These are phyloP conservation scores for Poecile atricapillus DNA, from an alignment of 2,113 vertebrate genomes.

Conservation along the genomic window DNA sequence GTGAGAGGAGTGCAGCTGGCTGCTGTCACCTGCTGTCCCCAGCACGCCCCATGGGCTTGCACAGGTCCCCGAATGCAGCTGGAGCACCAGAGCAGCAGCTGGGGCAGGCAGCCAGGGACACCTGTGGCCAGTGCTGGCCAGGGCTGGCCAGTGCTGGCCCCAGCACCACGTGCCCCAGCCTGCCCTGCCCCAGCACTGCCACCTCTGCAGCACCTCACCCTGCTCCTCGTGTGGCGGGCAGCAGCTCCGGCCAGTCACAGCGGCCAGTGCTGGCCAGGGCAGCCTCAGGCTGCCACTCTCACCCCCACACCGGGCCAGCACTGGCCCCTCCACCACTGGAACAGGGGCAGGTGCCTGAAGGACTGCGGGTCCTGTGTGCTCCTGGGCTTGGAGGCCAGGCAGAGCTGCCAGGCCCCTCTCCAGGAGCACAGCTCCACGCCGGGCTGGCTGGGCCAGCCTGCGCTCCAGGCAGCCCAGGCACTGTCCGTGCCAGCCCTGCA, in stretches of 20 bases:
- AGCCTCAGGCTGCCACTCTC: constrained; percentile 74
- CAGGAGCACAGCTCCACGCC: constrained; percentile 80
- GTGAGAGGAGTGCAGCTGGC: constrained; percentile 57
- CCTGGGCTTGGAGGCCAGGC: constrained; percentile 83
- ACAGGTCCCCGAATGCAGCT: constrained; percentile 64
- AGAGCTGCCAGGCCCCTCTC: constrained; percentile 85
- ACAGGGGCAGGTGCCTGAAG: constrained; percentile 81
- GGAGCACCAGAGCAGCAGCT: constrained; percentile 80
- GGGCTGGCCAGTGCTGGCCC: neutral
- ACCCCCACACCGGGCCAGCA: constrained; percentile 68
- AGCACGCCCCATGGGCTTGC: constrained; percentile 19
- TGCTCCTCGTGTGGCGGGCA: constrained; percentile 85
- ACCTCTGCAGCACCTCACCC: constrained; percentile 81
- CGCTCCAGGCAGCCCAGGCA: constrained; percentile 82
- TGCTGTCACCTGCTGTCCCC: neutral
- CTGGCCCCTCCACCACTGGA: constrained; percentile 79
- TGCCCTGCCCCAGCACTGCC: constrained; percentile 82
- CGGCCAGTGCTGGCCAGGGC: constrained; percentile 23
- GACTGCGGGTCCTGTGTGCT: constrained; percentile 73
- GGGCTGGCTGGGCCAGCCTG: constrained; percentile 82
- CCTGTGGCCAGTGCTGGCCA: constrained; percentile 83
- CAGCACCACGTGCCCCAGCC: constrained; percentile 79
- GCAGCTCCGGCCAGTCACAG: constrained; percentile 80
- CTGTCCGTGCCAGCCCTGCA: constrained; percentile 83
- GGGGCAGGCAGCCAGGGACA: constrained; percentile 85